Evolutionary conservation across 2,888 invertebrate species (phyloP), one percentile per base, ranked within the genome.

Genomic region (Eulithis testata): DNA sequence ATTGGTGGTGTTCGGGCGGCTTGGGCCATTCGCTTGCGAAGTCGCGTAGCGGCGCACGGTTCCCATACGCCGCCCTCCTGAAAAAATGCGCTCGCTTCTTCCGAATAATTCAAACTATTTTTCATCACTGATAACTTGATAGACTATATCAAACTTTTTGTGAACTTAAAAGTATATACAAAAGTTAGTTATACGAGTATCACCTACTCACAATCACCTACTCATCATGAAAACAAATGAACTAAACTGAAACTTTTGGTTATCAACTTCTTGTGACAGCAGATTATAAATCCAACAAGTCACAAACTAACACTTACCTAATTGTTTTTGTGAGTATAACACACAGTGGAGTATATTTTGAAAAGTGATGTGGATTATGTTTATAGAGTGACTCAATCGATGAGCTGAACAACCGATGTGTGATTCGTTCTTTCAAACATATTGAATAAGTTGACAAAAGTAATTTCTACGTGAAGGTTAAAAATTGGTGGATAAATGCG

Each of bases 401-500:
- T 52, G 59, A 31, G 2, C 43, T 27, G 9, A 44, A 31, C 14
- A 11, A 27, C 31, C 11, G 21, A 11, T 44, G 6, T 78, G 80
- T 81, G 80, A 76, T 79, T 76, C 72, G 76, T 72, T 73, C n/a
- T n/a, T n/a, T n/a, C 49, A 37, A 80, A 80, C 82, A 83, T 80
- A 81, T 72, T 72, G 66, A 75, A 60, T 58, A 47, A 82, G 85
- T 87, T 85, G 84, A 79, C 84, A 73, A 64, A 84, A 87, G 78
- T 84, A 84, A 86, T 89, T 87, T 84, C 74, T 82, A 83, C 76
- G 77, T 78, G 79, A 89, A 90, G 88, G 89, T 88, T 89, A 83
- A 84, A 87, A 89, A 87, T 87, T 86, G 76, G 84, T 87, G 63
- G 66, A 64, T 68, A 86, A 88, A 89, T 89, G 89, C 84, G 89